Evolutionary conservation across 1,140 invertebrate genomes (phyloP).

Genomic region (Phthorimaea operculella): DNA sequence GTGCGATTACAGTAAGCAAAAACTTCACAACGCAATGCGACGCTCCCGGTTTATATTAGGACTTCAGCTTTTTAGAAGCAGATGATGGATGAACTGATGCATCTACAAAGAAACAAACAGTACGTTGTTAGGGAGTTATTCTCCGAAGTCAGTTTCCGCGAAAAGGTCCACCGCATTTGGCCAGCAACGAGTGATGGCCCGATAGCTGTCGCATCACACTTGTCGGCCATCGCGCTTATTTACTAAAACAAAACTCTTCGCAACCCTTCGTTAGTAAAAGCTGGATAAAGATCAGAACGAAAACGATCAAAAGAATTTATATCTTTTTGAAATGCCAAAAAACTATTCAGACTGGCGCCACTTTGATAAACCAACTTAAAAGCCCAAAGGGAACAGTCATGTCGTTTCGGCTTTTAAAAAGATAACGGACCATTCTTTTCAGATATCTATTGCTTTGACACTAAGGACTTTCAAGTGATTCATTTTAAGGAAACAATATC

Average conservation of each 20-base stretch:
- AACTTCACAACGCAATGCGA: too few species aligned
- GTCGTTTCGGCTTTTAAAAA: slow-evolving; percentile 31
- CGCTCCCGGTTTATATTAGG: too few species aligned
- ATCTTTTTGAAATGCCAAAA: slow-evolving; percentile 22
- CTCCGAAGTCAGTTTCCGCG: slow-evolving; percentile 29
- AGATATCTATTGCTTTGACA: not conserved
- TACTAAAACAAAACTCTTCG: not conserved
- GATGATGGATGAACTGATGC: slow-evolving; percentile 10
- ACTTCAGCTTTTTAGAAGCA: not conserved
- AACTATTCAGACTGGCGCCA: slow-evolving; percentile 39
- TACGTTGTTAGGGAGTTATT: slow-evolving; percentile 20
- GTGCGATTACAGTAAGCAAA: too few species aligned
- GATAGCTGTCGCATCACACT: not conserved
- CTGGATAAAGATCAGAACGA: too few species aligned
- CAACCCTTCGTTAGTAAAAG: not conserved
- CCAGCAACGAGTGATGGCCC: not conserved
- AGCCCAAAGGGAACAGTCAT: not conserved
- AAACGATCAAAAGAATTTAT: slow-evolving; percentile 2
- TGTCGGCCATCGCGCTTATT: not conserved
- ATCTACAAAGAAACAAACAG: slow-evolving; percentile 13
- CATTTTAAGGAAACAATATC: too few species aligned
- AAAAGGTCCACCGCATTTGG: slow-evolving; percentile 22
- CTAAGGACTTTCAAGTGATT: not conserved
- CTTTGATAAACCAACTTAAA: slow-evolving; percentile 20
- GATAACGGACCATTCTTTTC: slow-evolving; percentile 23